These are phyloP conservation scores for Melanocharis versteri DNA, from an alignment of 2,113 vertebrate species.

Conservation along the genomic window DNA sequence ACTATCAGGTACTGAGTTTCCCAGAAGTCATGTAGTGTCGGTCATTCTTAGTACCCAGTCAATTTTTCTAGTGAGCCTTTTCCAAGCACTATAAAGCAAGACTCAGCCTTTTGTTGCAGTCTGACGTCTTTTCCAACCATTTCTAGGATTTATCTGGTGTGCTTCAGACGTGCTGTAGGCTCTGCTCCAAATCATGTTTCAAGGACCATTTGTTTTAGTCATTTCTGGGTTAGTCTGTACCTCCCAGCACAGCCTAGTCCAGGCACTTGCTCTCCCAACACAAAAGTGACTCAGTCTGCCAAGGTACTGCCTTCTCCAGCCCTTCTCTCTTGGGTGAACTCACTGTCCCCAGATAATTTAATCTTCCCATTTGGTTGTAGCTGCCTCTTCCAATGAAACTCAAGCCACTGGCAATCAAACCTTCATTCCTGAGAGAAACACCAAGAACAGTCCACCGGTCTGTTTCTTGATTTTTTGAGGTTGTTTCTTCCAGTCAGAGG, in stretches of 20 bases:
- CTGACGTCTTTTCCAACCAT: background rate
- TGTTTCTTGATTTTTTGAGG: background rate
- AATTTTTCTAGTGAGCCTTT: background rate
- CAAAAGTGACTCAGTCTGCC: background rate
- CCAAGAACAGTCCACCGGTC: background rate
- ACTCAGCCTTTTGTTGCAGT: background rate
- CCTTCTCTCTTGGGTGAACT: slow-evolving; percentile 44
- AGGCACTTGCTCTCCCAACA: slow-evolving; percentile 5
- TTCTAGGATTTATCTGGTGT: slow-evolving; percentile 45
- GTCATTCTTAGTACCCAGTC: background rate
- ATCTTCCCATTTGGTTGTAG: slow-evolving; percentile 18
- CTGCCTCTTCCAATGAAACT: slow-evolving; percentile 17
- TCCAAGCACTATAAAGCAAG: background rate
- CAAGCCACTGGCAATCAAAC: slow-evolving; percentile 14
- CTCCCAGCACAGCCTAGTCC: background rate
- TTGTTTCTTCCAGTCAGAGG: background rate
- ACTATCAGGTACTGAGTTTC: background rate
- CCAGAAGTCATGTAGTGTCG: background rate
- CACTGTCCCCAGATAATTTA: slow-evolving; percentile 14
- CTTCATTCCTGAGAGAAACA: slow-evolving; percentile 42
- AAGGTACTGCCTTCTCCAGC: slow-evolving; percentile 15
- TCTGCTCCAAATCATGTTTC: slow-evolving; percentile 40
- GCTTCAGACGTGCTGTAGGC: background rate
- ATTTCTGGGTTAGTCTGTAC: slow-evolving; percentile 15
- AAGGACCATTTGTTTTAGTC: slow-evolving; percentile 37